Conservation (phyloP, 2,113 vertebrate species). For the Mastomys coucha region DNA sequence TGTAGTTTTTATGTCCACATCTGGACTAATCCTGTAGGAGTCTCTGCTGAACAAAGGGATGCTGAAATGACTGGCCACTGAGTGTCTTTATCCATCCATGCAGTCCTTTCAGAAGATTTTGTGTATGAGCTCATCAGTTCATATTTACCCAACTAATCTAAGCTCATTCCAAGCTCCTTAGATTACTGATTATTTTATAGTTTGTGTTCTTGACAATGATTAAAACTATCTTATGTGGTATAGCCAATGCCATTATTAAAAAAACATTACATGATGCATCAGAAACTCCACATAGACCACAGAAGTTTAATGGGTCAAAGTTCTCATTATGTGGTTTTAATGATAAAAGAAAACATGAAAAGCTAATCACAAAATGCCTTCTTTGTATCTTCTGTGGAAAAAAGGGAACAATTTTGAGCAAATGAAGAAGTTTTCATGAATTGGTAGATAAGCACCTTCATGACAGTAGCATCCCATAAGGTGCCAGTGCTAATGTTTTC, state of each 20-base stretch:
- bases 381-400: not conserved
- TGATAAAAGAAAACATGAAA: not conserved
- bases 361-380: not conserved
- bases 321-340: not conserved
- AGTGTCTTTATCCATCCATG: not conserved
- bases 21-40: not conserved
- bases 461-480: not conserved
- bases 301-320: not conserved
- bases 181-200: not conserved
- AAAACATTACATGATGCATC: conserved; percentile 12
- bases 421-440: conserved; percentile 5
- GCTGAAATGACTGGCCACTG: not conserved
- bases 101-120: not conserved
- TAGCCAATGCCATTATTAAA: conserved; percentile 8
- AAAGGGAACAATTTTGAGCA: not conserved
- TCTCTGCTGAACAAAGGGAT: not conserved
- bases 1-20: not conserved
- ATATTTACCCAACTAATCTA: not conserved
- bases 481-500: not conserved
- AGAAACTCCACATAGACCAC: not conserved
- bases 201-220: conserved; percentile 35
- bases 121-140: not conserved
- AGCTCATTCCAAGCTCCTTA: conserved; percentile 25
- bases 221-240: conserved; percentile 42
- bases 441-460: not conserved